phyloP scores from a whole-genome alignment of 2,797 vertebrate genomes.

The Naso thynnoides region DNA sequence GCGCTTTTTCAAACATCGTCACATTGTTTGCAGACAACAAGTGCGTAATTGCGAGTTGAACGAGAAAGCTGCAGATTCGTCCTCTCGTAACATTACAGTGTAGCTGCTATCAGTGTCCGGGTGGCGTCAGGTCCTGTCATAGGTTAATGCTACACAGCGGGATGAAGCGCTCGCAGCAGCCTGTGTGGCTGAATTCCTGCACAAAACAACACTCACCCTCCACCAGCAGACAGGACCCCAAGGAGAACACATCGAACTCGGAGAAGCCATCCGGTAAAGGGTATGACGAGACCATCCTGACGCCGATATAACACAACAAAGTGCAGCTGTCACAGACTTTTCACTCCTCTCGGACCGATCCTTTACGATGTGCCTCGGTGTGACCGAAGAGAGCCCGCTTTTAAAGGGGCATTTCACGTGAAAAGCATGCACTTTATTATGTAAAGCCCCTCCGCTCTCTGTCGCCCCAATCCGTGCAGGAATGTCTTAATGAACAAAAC shows the following conservation, averaged over 20 bases:
- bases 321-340: conserved; percentile 66
- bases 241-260: conserved; percentile 93
- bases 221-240: conserved; percentile 92
- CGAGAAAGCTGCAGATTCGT: background rate
- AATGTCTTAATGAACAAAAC: conserved; percentile 91
- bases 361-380: conserved; percentile 62
- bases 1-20: background rate
- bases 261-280: conserved; percentile 92
- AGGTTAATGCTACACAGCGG: conserved; percentile 29
- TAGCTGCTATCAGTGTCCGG: conserved; percentile 13
- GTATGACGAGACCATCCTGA: conserved; percentile 89
- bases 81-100: background rate
- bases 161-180: conserved; percentile 21
- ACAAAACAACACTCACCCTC: conserved; percentile 89
- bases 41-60: background rate
- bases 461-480: conserved; percentile 86
- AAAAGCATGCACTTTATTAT: conserved; percentile 87
- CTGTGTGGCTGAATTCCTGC: conserved; percentile 51
- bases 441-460: conserved; percentile 80
- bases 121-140: conserved; percentile 31
- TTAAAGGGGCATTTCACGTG: conserved; percentile 90
- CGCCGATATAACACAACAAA: conserved; percentile 49
- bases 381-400: conserved; percentile 69
- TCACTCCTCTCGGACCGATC: conserved; percentile 48
- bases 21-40: background rate